phyloP scores from a whole-genome alignment of 2,888 invertebrate genomes.

The Tipula unca region DNA sequence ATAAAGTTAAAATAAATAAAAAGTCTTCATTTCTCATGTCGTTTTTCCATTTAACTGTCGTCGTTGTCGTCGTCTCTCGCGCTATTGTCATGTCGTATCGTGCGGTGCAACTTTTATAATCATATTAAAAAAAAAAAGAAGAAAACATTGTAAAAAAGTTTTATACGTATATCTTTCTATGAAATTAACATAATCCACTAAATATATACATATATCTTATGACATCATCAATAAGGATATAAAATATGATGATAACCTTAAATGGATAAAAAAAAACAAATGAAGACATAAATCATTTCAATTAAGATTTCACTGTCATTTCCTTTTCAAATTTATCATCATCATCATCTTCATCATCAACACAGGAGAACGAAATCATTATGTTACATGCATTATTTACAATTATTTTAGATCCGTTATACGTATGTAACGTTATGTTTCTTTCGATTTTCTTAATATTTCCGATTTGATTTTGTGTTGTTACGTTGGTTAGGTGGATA shows the following conservation, averaged over 20 bases:
- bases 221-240: neutral
- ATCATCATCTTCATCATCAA: neutral
- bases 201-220: neutral
- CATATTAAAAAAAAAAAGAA: neutral
- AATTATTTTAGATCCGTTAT: neutral
- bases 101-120: neutral
- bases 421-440: neutral
- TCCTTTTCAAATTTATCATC: neutral
- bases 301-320: neutral
- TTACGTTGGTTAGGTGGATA: neutral
- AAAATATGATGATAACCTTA: slow-evolving; percentile 8
- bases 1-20: neutral
- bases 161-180: neutral
- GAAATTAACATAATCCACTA: neutral
- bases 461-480: neutral
- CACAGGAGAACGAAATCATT: neutral
- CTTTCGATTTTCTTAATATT: neutral
- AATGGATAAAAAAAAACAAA: neutral
- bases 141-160: too few relatives aligned
- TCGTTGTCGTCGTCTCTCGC: neutral
- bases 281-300: slow-evolving; percentile 2
- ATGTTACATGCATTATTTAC: neutral
- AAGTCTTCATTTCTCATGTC: neutral
- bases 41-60: neutral
- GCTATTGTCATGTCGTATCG: neutral